Evolutionary conservation across 2,888 invertebrate species (phyloP).

Genomic region (Desoria tigrina): DNA sequence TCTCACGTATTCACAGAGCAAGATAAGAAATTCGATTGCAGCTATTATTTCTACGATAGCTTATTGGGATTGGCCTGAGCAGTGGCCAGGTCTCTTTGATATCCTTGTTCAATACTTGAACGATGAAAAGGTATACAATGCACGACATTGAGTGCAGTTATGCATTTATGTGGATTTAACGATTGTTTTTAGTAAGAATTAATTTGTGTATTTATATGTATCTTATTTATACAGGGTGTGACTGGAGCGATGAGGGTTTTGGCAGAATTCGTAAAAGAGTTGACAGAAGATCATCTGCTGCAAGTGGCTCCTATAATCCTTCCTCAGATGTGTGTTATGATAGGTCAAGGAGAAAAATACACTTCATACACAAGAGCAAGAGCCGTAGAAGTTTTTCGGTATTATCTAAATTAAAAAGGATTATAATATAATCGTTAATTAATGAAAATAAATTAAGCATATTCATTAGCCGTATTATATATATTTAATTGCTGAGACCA

Average conservation of each 20-base stretch:
- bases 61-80: constrained; percentile 71
- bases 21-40: constrained; percentile 62
- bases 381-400: constrained; percentile 66
- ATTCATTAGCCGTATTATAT: too few species aligned
- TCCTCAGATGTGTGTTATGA: constrained; percentile 70
- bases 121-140: constrained; percentile 60
- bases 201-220: too few species aligned
- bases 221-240: constrained; percentile 62
- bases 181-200: too few species aligned
- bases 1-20: constrained; percentile 67
- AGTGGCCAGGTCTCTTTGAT: constrained; percentile 70
- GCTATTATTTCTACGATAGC: constrained; percentile 72
- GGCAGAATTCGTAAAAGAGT: constrained; percentile 68
- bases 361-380: constrained; percentile 65
- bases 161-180: not conserved
- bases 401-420: not conserved
- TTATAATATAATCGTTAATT: constrained; percentile 1
- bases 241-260: constrained; percentile 73
- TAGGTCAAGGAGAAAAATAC: constrained; percentile 65
- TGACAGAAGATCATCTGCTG: constrained; percentile 66
- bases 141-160: too few species aligned
- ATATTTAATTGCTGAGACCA: too few species aligned
- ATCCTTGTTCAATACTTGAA: constrained; percentile 67
- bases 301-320: constrained; percentile 69
- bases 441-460: constrained; percentile 1